Evolutionary conservation across 2,888 invertebrate species (phyloP).

Genomic region (Monoplex corrugatus): DNA sequence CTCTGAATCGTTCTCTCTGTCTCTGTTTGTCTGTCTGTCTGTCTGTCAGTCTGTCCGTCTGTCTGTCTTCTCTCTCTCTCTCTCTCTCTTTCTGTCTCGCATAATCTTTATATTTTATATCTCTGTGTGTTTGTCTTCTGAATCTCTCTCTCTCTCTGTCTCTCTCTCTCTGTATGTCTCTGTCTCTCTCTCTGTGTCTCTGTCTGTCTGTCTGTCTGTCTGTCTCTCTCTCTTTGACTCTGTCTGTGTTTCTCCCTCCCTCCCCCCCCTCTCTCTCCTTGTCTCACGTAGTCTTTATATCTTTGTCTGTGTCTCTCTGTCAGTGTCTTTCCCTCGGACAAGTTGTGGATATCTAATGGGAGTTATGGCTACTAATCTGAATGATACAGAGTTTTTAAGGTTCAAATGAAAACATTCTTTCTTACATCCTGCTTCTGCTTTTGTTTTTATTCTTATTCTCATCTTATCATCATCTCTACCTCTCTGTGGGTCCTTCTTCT

Average conservation of each 20-base stretch:
- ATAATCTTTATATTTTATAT: not conserved
- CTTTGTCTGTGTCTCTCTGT: too few relatives aligned
- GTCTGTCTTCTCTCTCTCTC: not conserved
- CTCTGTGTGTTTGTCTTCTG: not conserved
- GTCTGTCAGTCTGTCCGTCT: not conserved
- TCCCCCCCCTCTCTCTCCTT: too few relatives aligned
- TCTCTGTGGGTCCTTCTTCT: not conserved
- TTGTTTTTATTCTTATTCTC: not conserved
- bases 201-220: not conserved
- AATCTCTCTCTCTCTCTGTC: not conserved
- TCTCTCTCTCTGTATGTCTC: too few relatives aligned
- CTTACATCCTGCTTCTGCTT: not conserved
- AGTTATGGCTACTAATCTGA: too few relatives aligned
- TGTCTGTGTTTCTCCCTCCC: not conserved
- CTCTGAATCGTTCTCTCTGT: not conserved
- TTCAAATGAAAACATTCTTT: not conserved
- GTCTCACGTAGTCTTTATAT: too few relatives aligned
- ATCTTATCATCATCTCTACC: not conserved
- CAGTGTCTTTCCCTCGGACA: too few relatives aligned
- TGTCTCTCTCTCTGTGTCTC: too few relatives aligned
- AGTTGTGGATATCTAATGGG: too few relatives aligned
- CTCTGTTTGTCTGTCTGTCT: not conserved
- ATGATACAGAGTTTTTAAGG: not conserved
- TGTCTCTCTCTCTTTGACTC: not conserved
- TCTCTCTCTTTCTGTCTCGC: too few relatives aligned